phyloP scores from a whole-genome alignment of 2,888 invertebrate species.

The Siphlonurus alternatus region DNA sequence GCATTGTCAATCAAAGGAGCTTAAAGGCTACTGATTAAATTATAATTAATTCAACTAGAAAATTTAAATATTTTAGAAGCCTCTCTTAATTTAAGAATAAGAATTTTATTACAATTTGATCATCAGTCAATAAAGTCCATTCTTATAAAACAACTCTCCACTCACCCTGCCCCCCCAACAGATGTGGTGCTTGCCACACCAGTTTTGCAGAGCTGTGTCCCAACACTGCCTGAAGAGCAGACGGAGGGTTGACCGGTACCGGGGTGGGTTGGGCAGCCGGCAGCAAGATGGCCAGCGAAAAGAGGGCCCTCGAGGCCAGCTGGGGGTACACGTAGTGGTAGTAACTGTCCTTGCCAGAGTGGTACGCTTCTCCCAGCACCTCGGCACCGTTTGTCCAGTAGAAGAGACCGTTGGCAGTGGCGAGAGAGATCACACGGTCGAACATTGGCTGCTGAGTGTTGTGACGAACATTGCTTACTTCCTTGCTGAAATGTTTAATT shows the following conservation, averaged over 20 bases:
- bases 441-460: constrained; percentile 63
- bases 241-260: constrained; percentile 61
- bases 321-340: constrained; percentile 60
- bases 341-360: constrained; percentile 45
- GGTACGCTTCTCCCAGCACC: constrained; percentile 64
- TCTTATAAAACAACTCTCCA: too few relatives aligned
- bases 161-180: constrained; percentile 54
- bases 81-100: too few relatives aligned
- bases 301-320: constrained; percentile 23
- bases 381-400: constrained; percentile 73
- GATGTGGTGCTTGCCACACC: constrained; percentile 65
- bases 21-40: too few relatives aligned
- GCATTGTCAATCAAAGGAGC: too few relatives aligned
- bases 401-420: constrained; percentile 57
- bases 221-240: constrained; percentile 63
- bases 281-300: constrained; percentile 35
- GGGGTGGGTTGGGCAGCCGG: constrained; percentile 62
- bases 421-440: constrained; percentile 53
- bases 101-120: too few relatives aligned
- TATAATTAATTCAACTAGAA: too few relatives aligned
- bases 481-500: too few relatives aligned
- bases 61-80: too few relatives aligned
- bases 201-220: constrained; percentile 57
- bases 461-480: constrained; percentile 49
- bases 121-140: too few relatives aligned